Base-by-base conservation (phyloP, 2,888 invertebrate species). In the Rotaria socialis region DNA sequence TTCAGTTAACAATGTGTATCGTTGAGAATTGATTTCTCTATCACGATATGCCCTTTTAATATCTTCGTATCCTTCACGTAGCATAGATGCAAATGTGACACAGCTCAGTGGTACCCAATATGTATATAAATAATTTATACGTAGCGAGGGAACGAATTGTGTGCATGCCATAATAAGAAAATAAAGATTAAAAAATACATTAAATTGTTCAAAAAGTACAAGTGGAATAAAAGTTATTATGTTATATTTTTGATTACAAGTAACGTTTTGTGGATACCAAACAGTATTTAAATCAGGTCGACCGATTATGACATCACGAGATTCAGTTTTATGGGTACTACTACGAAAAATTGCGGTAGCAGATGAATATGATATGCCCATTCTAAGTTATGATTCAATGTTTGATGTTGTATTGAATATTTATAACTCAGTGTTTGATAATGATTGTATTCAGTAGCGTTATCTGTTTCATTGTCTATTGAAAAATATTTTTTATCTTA, bases 81-180 rank as follows among this genome's bases (percentile, higher is more conserved):
- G 95, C 91, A 99, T 94, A 24, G 99, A 99, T 19, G 99, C 96
- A 88, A 95, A 94, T 87, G 99, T 92, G 47, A 99, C 99, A 92
- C 99, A 99, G 89, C 96, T 94, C 90, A 99, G 91, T 84, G 99
- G 99, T 88, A 96, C 97, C 99, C 99, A 99, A 92, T 99, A 99
- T 0, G 99, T 99, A 91, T 98, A 99, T 84, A 98, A 93, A 91
- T 96, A 97, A 5, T 99, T 98, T 89, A 99, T 96, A 89, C 96
- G 93, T 88, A 99, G 95, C 89, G 96, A 96, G 47, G 97, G 96
- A 90, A 99, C 95, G 92, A 99, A 97, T 92, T 99, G 99, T 90
- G 96, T 96, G 86, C 95, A 93, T 0, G 99, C 98, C 98, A 99
- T 98, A 87, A 98, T 93, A 88, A 99, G 93, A 92, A 99, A 99